A percentile compares a stretch with the other conserved stretches of the same genome.
Conservation (phyloP, 2,888 invertebrate genomes). For the Cephus rjabovi region DNA sequence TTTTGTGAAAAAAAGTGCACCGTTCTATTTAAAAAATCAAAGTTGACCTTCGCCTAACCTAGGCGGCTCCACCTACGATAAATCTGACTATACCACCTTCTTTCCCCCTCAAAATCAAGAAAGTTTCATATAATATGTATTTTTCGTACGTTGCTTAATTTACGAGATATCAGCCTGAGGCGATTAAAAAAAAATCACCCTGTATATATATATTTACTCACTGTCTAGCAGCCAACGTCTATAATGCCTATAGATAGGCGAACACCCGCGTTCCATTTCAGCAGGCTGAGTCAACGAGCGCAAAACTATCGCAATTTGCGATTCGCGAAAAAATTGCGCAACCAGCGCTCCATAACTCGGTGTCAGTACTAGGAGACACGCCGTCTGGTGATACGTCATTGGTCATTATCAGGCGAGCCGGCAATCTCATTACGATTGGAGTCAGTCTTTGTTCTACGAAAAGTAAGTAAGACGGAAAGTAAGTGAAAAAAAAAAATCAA, state of each 20-base stretch:
- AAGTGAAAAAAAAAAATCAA: not conserved
- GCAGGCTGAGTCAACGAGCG: conserved; percentile 44
- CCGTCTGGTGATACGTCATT: conserved; percentile 26
- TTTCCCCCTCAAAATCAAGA: too few relatives aligned
- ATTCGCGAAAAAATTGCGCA: conserved; percentile 32
- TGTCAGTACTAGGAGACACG: conserved; percentile 33
- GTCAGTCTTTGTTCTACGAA: not conserved
- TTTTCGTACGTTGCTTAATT: too few relatives aligned
- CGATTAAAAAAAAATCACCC: too few relatives aligned
- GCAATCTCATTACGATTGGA: conserved; percentile 29
- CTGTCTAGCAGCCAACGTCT: not conserved
- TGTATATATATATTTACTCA: not conserved
- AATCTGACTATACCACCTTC: too few relatives aligned
- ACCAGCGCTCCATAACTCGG: conserved; percentile 22
- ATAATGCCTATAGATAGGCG: conserved; percentile 4
- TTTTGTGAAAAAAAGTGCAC: too few relatives aligned
- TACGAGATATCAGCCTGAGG: too few relatives aligned
- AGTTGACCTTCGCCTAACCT: too few relatives aligned
- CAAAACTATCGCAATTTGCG: conserved; percentile 9
- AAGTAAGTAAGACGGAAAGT: not conserved
- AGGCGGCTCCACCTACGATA: too few relatives aligned
- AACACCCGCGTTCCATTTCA: conserved; percentile 52
- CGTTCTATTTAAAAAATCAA: too few relatives aligned
- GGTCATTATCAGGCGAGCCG: not conserved
- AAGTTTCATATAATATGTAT: too few relatives aligned